Evolutionary conservation across 2,797 vertebrate species (phyloP), one percentile per base, ranked within the genome.

Genomic region (Phoeniculus purpureus): DNA sequence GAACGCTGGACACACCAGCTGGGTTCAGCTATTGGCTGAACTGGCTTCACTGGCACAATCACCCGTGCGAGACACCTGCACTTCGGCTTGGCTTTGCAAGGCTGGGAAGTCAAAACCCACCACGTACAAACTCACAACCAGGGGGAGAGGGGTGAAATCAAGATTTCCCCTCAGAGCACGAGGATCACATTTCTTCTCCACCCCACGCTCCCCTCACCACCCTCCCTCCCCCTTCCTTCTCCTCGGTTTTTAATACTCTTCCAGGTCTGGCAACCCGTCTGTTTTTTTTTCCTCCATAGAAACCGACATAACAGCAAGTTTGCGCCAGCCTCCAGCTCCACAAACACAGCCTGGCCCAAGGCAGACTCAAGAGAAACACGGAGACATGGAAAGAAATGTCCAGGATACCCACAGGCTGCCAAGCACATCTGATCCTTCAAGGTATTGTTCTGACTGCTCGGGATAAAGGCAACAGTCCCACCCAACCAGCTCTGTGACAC

Each of bases 281-380:
- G 97, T 98, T 98, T 98, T 98, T 98, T 98, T 98, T 98, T 93
- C 98, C 98, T 97, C 99, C 98, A 99, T 99, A 98, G 99, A 98
- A 99, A 99, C 99, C 98, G 98, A 98, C 98, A 99, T 98, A 99
- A 99, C 98, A 99, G 97, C 92, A 80, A 89, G 86, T 95, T 79
- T 74, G 89, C 94, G 98, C 98, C 98, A 98, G 97, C 94, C 97
- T 95, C 81, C 81, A 97, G 97, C 97, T 98, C 97, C 91, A 97
- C 97, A 98, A 98, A 98, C 97, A 98, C 96, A 96, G 93, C 92
- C 90, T 84, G 72, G 95, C 92, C 85, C 76, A 68, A 76, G 58
- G 92, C 48, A 94, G 90, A 60, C 50, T 81, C 91, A 50, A 82
- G 84, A 94, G 90, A 91, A 90, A 93, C 89, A 91, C 48, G 0